These are phyloP conservation scores for Hyles euphorbiae DNA, from an alignment of 1,140 invertebrate genomes.

Conservation along the genomic window DNA sequence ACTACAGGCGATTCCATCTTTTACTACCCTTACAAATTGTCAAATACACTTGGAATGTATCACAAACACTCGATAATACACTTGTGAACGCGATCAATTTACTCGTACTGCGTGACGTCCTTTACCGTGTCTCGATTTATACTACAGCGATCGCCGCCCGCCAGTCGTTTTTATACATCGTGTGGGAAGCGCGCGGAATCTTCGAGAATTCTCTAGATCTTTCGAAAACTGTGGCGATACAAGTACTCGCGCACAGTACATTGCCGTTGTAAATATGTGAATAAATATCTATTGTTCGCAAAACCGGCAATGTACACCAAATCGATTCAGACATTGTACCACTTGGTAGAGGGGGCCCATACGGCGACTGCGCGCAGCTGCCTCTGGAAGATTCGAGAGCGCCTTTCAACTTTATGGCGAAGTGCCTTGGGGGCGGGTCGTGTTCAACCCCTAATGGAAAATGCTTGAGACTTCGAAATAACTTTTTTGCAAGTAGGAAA, in stretches of 20 bases:
- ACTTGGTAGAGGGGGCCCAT: too few species aligned
- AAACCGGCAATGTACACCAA: slow-evolving; percentile 4
- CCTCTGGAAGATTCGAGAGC: too few species aligned
- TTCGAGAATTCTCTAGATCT: slow-evolving; percentile 39
- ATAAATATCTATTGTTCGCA: neutral
- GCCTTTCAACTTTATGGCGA: too few species aligned
- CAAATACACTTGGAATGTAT: slow-evolving; percentile 50
- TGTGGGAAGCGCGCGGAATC: slow-evolving; percentile 16
- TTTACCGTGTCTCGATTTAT: slow-evolving; percentile 45
- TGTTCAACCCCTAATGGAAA: too few species aligned
- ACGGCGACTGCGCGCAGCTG: too few species aligned
- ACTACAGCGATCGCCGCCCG: slow-evolving; percentile 36
- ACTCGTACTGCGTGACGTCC: slow-evolving; percentile 26
- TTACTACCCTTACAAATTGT: slow-evolving; percentile 20
- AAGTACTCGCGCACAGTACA: neutral
- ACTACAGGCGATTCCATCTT: slow-evolving; percentile 68
- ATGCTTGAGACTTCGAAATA: too few species aligned
- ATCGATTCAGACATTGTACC: too few species aligned
- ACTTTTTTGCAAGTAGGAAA: too few species aligned
- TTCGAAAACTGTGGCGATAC: slow-evolving; percentile 1
- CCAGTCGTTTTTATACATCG: slow-evolving; percentile 49
- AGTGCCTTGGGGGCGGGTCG: too few species aligned
- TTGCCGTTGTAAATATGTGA: neutral
- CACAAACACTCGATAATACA: slow-evolving; percentile 55
- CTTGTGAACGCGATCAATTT: slow-evolving; percentile 25